phyloP scores from a whole-genome alignment of 2,888 invertebrate species.

The Aleiodes leptofemur region DNA sequence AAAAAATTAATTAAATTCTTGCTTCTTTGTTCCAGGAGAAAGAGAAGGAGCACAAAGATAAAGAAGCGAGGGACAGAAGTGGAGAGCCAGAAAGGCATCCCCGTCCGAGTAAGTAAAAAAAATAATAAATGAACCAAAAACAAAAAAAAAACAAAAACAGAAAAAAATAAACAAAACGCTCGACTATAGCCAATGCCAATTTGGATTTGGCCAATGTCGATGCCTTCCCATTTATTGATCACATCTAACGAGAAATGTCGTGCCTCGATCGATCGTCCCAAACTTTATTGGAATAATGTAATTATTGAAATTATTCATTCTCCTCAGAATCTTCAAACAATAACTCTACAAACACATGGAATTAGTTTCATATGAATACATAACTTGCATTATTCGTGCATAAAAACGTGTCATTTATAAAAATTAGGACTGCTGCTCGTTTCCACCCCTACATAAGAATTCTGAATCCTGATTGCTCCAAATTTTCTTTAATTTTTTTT shows the following conservation, averaged over 20 bases:
- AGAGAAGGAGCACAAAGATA: conserved; percentile 69
- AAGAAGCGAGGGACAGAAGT: conserved; percentile 69
- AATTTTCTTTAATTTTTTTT: conserved; percentile 2
- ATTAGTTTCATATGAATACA: conserved; percentile 40
- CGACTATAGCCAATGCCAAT: conserved; percentile 27
- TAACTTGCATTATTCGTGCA: conserved; percentile 67
- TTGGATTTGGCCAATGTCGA: conserved; percentile 7
- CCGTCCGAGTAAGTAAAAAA: conserved; percentile 73
- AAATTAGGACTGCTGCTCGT: conserved; percentile 64
- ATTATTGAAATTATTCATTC: conserved; percentile 14
- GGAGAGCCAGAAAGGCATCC: conserved; percentile 72
- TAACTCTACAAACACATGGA: conserved; percentile 36
- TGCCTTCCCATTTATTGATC: conserved; percentile 2
- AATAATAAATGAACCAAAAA: neutral
- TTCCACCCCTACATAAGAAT: conserved; percentile 51
- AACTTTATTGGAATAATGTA: conserved; percentile 19
- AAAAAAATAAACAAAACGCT: neutral
- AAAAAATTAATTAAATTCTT: conserved; percentile 15
- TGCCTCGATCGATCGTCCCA: conserved; percentile 49
- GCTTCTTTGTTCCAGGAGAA: conserved; percentile 64
- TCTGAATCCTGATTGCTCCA: neutral
- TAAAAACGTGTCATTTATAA: conserved; percentile 57
- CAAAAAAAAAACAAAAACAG: neutral
- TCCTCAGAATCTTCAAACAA: conserved; percentile 6
- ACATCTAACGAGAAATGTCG: conserved; percentile 41